These are phyloP conservation scores for Drosophila parvula DNA, from an alignment of 1,140 invertebrate genomes.

Conservation along the genomic window DNA sequence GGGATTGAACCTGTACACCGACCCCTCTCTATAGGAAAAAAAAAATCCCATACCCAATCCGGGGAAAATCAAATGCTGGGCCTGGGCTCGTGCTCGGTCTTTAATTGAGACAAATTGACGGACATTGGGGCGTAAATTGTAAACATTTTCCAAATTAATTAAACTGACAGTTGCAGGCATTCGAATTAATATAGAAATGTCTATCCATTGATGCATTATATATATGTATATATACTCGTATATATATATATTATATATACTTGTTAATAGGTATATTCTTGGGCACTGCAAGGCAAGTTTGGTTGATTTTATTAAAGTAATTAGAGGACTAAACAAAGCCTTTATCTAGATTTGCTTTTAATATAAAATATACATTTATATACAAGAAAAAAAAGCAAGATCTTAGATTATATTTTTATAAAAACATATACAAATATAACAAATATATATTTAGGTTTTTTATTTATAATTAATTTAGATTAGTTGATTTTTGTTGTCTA, in stretches of 20 bases:
- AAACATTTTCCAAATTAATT: conserved; percentile 54
- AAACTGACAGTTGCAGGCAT: conserved; percentile 43
- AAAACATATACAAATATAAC: too few species aligned
- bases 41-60: background rate
- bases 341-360: too few species aligned
- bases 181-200: conserved; percentile 36
- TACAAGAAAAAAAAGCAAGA: too few species aligned
- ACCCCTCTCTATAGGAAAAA: conserved; percentile 1
- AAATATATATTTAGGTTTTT: background rate
- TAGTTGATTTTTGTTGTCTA: background rate
- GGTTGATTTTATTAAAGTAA: too few species aligned
- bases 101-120: conserved; percentile 50
- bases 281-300: background rate
- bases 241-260: background rate
- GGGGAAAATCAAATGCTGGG: conserved; percentile 22
- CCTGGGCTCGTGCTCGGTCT: background rate
- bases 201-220: background rate
- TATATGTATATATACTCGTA: background rate
- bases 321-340: too few species aligned
- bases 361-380: too few species aligned
- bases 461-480: background rate
- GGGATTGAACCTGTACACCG: conserved; percentile 8
- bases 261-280: too few species aligned
- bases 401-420: too few species aligned
- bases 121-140: conserved; percentile 28